Conservation (phyloP, 2,888 invertebrate species). For the Sericinus montela region DNA sequence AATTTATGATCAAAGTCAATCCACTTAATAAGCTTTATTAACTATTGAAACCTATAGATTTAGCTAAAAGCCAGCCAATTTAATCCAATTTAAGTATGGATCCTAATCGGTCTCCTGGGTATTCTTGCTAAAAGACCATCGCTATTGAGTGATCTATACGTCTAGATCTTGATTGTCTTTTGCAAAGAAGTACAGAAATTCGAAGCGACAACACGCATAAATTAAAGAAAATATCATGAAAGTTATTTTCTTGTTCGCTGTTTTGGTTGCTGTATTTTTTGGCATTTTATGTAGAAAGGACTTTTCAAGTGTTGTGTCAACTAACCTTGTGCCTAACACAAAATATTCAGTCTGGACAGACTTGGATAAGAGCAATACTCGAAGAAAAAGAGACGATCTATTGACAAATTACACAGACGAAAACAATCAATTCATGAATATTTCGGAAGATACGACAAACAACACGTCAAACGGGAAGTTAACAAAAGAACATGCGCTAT, state of each 20-base stretch:
- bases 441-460: constrained; percentile 17
- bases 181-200: constrained; percentile 43
- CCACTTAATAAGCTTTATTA: constrained; percentile 58
- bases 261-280: constrained; percentile 35
- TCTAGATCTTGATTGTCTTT: constrained; percentile 34
- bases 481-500: constrained; percentile 35
- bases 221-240: constrained; percentile 41
- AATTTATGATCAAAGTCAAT: constrained; percentile 41
- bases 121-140: constrained; percentile 37
- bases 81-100: constrained; percentile 68
- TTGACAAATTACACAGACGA: constrained; percentile 12
- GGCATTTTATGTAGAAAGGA: constrained; percentile 40
- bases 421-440: neutral
- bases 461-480: neutral
- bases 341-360: constrained; percentile 1
- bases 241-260: constrained; percentile 32
- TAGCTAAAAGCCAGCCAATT: constrained; percentile 59
- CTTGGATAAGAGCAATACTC: neutral
- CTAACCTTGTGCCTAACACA: neutral
- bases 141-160: constrained; percentile 39
- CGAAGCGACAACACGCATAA: constrained; percentile 48
- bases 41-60: constrained; percentile 45
- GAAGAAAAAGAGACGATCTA: constrained; percentile 14
- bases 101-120: constrained; percentile 54
- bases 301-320: constrained; percentile 15